Evolutionary conservation across 1,140 invertebrate genomes (phyloP).

Genomic region (Odontomachus brunneus): DNA sequence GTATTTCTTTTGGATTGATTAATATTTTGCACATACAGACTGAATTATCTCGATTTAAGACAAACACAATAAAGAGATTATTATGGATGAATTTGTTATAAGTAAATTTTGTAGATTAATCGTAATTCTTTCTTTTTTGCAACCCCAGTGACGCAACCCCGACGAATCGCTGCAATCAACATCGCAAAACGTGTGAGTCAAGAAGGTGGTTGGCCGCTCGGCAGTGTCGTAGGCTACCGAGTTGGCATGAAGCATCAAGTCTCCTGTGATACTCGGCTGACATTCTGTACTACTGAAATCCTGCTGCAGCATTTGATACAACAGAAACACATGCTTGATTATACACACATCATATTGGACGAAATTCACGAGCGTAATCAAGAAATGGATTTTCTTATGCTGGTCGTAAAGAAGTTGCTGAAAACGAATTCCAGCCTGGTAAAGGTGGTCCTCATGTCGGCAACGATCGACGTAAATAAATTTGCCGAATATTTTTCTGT

Average conservation of each 20-base stretch:
- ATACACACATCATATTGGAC: conserved; percentile 97
- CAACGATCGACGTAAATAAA: conserved; percentile 91
- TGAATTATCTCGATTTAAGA: neutral
- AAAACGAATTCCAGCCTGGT: conserved; percentile 89
- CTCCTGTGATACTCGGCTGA: conserved; percentile 91
- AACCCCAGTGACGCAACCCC: conserved; percentile 94
- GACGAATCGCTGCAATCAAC: conserved; percentile 93
- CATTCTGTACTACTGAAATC: conserved; percentile 95
- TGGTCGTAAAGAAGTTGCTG: conserved; percentile 93
- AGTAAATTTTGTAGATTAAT: neutral
- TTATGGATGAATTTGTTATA: neutral
- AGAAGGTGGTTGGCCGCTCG: conserved; percentile 91
- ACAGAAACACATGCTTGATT: conserved; percentile 86
- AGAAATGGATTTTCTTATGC: conserved; percentile 96
- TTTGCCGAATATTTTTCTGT: conserved; percentile 92
- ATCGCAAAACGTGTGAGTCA: conserved; percentile 91
- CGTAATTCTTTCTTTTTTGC: conserved; percentile 10
- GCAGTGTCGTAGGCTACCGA: conserved; percentile 93
- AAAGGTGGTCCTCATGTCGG: conserved; percentile 95
- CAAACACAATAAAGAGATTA: too few species aligned
- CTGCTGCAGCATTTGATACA: conserved; percentile 91
- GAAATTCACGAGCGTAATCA: conserved; percentile 98
- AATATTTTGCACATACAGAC: neutral
- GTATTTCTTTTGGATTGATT: conserved; percentile 60
- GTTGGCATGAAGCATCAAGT: conserved; percentile 88